Evolutionary conservation across 2,797 vertebrate genomes (phyloP).

Genomic region (Periophthalmus magnuspinnatus): DNA sequence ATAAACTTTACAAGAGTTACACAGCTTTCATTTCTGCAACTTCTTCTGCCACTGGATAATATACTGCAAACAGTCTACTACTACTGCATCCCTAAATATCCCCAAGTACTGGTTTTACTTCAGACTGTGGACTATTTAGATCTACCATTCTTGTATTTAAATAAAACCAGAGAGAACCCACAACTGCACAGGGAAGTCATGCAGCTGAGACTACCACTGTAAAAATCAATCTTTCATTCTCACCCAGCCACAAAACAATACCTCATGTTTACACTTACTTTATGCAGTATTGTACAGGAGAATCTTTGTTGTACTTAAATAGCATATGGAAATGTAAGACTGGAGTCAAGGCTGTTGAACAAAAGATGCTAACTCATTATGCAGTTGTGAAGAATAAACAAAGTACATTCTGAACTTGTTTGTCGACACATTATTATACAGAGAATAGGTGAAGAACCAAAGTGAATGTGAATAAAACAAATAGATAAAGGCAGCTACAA

Average conservation of each 20-base stretch:
- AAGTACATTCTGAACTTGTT: not conserved
- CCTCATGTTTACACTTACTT: not conserved
- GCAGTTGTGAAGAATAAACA: not conserved
- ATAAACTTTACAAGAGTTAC: too few relatives aligned
- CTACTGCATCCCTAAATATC: too few relatives aligned
- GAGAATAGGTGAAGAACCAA: not conserved
- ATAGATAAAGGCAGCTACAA: not conserved
- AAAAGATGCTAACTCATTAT: not conserved
- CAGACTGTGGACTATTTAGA: not conserved
- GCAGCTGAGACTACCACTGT: not conserved
- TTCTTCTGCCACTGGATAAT: too few relatives aligned
- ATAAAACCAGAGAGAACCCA: not conserved
- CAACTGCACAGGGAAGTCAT: not conserved
- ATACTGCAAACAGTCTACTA: too few relatives aligned
- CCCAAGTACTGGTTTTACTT: too few relatives aligned
- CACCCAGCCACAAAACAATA: not conserved
- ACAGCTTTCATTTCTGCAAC: too few relatives aligned
- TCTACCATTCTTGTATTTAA: not conserved
- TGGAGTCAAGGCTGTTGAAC: conserved; percentile 3
- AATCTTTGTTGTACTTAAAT: conserved; percentile 2
- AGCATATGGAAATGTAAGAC: not conserved
- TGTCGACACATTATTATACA: not conserved
- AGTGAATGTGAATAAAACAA: not conserved
- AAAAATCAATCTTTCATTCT: not conserved
- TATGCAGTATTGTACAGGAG: not conserved